Evolutionary conservation across 1,140 invertebrate genomes (phyloP).

Genomic region (Diachasmimorpha longicaudata): DNA sequence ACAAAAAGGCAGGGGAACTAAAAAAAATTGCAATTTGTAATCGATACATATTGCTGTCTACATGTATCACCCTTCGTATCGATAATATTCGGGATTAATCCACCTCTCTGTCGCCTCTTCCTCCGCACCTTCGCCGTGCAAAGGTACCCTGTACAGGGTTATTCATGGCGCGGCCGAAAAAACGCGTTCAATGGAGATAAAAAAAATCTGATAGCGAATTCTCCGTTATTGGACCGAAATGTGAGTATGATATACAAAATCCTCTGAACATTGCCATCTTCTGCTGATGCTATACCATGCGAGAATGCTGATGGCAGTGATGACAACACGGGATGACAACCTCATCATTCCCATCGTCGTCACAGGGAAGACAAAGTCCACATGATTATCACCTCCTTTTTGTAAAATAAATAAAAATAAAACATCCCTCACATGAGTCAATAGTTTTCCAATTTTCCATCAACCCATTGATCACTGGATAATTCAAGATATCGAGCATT

Average conservation of each 20-base stretch:
- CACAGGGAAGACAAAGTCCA: too few relatives aligned
- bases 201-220: neutral
- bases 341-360: too few relatives aligned
- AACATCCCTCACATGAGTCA: too few relatives aligned
- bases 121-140: neutral
- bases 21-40: neutral
- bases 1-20: neutral
- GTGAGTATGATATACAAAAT: too few relatives aligned
- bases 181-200: neutral
- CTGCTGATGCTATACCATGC: too few relatives aligned
- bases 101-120: neutral
- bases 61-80: neutral
- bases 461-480: neutral
- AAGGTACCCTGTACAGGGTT: neutral
- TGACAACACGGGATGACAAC: too few relatives aligned
- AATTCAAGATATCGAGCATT: neutral
- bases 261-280: too few relatives aligned
- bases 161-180: neutral
- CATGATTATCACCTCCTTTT: too few relatives aligned
- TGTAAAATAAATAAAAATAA: too few relatives aligned
- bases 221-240: neutral
- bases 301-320: too few relatives aligned
- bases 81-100: neutral
- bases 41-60: neutral
- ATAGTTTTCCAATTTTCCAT: neutral